Base-by-base conservation (phyloP, 1,140 invertebrate species). In the Cyclina sinensis region DNA sequence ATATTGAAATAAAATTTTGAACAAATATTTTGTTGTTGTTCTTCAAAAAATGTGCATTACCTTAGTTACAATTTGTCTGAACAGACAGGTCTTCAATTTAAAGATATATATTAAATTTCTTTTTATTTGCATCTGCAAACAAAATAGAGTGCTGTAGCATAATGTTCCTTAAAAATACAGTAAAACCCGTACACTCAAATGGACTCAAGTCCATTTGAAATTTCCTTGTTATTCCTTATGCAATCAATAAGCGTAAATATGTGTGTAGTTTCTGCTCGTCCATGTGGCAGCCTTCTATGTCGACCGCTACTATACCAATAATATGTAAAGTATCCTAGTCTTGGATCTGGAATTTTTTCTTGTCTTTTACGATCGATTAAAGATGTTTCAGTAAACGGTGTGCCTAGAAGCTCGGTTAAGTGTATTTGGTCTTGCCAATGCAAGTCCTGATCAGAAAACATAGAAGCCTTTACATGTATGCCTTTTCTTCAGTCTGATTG, bases 231-330 rank as follows among this genome's bases (percentile, higher is more conserved):
- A 12, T 68, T 80, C 27, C 70, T 74, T 11, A 79, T 81, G 65
- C 89, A 90, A 27, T 90, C 87, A 30, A 90, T 87, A 9, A 90
- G 9, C 14, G 89, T 90, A 57, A 90, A 90, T 35, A 83, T 32
- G 48, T 90, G 89, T 27, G 89, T 84, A 7, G 32, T 59, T n/a
- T 86, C 68, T 43, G 62, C 54, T 4, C 89, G 43, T 90, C 89
- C 11, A 87, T 79, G 59, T 90, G 89, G 84, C 89, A 90, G 37
- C 89, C 89, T 48, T 90, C 89, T 21, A 83, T 80, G 16, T 85
- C 89, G 21, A 78, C 43, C 21, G 78, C 62, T 18, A 24, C 48
- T 14, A 90, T 24, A 21, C 89, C 89, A 59, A 43, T 90, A 84
- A 80, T 90, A 87, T 30, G 89, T 87, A 57, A 90, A 90, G 16